Evolutionary conservation across 2,888 invertebrate species (phyloP), one percentile per base, ranked within the genome.

Genomic region (Eretmocerus hayati): DNA sequence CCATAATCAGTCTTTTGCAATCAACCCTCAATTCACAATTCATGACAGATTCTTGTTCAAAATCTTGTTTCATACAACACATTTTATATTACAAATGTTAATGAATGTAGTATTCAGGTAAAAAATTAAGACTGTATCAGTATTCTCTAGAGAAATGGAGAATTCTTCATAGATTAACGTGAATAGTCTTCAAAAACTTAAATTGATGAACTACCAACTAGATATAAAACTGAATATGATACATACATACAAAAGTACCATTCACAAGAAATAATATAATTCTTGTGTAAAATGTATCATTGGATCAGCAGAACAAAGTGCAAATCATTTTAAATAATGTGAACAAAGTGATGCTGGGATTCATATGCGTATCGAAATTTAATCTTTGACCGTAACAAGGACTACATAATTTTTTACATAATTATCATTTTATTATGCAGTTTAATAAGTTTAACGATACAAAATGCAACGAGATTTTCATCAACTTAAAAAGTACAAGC

Each of bases 291-390:
- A 50, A 45, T 39, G 46, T 44, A 19, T 50, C 41, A 53, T 50
- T 48, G 48, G 45, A 37, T 50, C 50, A 53, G 45, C 53, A 21
- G 45, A 48, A 53, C 47, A 48, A 45, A 33, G 48, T 48, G 53
- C 45, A 26, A 38, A 26, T 48, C 42, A 33, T 42, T 32, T 39
- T 40, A 30, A 41, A 40, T 40, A 42, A 42, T 48, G 42, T 45
- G 39, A 50, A 53, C 50, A 50, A 50, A n/a, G 49, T 53, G 52
- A 49, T 49, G 48, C 52, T 48, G 47, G 42, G 22, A 46, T 42
- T 26, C 8, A 20, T 52, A 31, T 31, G 13, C 33, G 38, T 35
- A 35, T n/a, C 35, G 44, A 45, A 42, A 48, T 33, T 43, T 46
- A 13, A 40, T 40, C 18, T 32, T 37, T 38, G 38, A 40, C 11